Base-by-base conservation (phyloP, 2,888 invertebrate species). In the Exephanes ischioxanthus region DNA sequence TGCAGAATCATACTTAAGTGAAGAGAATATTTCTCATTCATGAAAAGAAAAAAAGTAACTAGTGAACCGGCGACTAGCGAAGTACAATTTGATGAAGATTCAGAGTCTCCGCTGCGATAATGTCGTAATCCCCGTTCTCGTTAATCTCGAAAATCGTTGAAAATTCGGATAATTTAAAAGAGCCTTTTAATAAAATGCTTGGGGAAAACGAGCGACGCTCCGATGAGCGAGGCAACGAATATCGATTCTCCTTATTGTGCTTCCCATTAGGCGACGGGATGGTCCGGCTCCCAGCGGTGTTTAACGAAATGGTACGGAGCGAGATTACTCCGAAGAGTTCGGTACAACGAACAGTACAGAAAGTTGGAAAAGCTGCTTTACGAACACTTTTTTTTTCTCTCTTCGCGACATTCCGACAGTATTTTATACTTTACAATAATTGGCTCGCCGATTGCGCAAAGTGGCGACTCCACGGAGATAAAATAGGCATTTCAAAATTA, bases 341-440 rank as follows among this genome's bases (percentile, higher is more conserved):
- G 2, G 22, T 22, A 55, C 16, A 45, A 45, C 45, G 45, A 5
- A 3, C 45, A 45, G 45, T 16, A 1, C 2, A 22, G 22, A 9
- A 11, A 55, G 22, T 55, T 55, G 55, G 55, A 55, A 55, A 55
- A 55, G 55, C 55, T 55, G 22, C 55, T 55, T 55, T 55, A 19
- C 55, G 5, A 19, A 53, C 53, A 19, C 11, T 55, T 55, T 11
- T 53, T 53, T 55, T 22, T 22, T n/a, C n/a, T n/a, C 22, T 55
- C 22, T 2, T 22, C 55, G 19, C 53, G 53, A 19, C n/a, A 2
- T 7, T 55, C 22, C 9, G 55, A 22, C 9, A 19, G 22, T 55
- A 55, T 55, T 55, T 55, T 55, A 22, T 11, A 22, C 9, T 55
- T 55, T 22, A 19, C 19, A 22, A 55, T 22, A 55, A 55, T 55